Evolutionary conservation across 2,113 vertebrate species (phyloP), one percentile per base, ranked within the genome.

Genomic region (Opisthocomus hoazin): DNA sequence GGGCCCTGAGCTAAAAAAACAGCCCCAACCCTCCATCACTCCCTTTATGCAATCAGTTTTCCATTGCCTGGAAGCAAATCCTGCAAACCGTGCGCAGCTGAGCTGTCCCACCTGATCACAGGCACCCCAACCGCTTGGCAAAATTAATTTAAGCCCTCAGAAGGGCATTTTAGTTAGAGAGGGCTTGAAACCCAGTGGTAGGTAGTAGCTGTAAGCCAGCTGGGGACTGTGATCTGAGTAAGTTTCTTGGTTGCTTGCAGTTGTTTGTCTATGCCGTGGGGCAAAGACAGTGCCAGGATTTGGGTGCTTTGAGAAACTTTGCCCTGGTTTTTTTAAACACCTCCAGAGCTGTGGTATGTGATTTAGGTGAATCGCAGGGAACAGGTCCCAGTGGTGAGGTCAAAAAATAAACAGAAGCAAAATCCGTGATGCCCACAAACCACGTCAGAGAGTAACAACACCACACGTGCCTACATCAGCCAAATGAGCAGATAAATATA

Each of bases 291-390:
- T 3, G 5, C 32, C 24, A 13, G 66, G 63, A 11, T 50, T 21
- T 41, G 34, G 30, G 22, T 34, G 11, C 26, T 77, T 36, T 27
- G 29, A 41, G 58, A 61, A 77, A 34, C 20, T 37, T 48, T 34
- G 6, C 41, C n/a, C 27, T 5, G 0, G 37, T 36, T 39, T 36
- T 36, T 61, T 30, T 4, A 30, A 77, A 13, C 0, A 0, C 30
- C 48, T 48, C 24, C 20, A 13, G 46, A 54, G 29, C 78, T 10
- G 30, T 0, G 0, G 23, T 13, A 12, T 50, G 46, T 26, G 74
- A 26, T 22, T 80, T n/a, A 9, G 2, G 11, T 15, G 54, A 63
- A 5, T 20, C 2, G 5, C 21, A 24, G 18, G 51, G 29, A 84
- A 20, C 51, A 15, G 17, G 34, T 32, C 73, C 21, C 37, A 11